Evolutionary conservation across 64 coral and sea anemone genomes (phyloP).

Genomic region (Hydrozoanthus tunicans): DNA sequence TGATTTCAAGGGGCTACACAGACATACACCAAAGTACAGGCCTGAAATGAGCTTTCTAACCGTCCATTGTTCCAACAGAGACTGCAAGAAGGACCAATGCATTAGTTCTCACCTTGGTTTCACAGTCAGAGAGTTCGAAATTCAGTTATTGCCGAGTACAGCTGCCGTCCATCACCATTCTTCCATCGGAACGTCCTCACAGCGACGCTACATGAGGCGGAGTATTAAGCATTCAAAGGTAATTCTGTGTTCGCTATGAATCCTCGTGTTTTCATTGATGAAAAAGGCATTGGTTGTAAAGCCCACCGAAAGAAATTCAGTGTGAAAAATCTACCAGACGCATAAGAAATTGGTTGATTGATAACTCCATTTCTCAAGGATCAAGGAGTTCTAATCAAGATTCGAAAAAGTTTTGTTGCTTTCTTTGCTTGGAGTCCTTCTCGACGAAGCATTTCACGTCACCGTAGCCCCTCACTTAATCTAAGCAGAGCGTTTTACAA

Average conservation of each 20-base stretch:
- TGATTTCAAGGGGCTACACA: too few species aligned
- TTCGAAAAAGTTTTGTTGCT: too few species aligned
- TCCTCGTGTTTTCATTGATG: not conserved
- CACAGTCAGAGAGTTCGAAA: conserved; percentile 17
- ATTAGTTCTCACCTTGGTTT: not conserved
- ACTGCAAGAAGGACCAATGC: conserved; percentile 2
- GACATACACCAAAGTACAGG: too few species aligned
- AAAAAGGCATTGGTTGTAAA: not conserved
- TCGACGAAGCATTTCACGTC: too few species aligned
- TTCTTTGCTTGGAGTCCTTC: too few species aligned
- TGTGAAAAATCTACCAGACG: not conserved
- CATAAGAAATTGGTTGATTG: too few species aligned
- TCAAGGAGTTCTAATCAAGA: too few species aligned
- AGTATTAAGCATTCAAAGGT: not conserved
- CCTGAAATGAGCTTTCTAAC: too few species aligned
- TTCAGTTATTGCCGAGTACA: not conserved
- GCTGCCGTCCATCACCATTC: not conserved
- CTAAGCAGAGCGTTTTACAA: not conserved
- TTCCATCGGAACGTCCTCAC: not conserved
- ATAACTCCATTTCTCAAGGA: too few species aligned
- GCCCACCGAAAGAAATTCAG: not conserved
- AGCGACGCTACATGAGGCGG: not conserved
- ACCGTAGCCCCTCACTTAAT: not conserved
- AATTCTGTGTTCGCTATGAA: not conserved
- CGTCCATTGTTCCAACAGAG: conserved; percentile 7